phyloP scores from a whole-genome alignment of 2,888 invertebrate species.

The Norana najaformis region DNA sequence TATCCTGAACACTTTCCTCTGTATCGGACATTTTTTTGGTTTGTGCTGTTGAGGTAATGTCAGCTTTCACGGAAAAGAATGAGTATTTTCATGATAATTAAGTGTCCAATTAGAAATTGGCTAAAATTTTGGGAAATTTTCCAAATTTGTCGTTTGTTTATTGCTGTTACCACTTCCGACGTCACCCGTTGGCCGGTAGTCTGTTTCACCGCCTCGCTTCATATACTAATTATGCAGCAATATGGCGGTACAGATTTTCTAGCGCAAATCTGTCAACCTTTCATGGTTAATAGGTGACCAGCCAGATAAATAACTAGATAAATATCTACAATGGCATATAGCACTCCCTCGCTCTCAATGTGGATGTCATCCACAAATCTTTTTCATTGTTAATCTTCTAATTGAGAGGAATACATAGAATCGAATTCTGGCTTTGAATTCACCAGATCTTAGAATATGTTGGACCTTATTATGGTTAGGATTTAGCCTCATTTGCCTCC shows the following conservation, averaged over 20 bases:
- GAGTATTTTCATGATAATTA: background rate
- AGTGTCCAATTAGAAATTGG: background rate
- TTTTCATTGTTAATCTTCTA: no score
- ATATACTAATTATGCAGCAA: background rate
- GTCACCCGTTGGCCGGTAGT: background rate
- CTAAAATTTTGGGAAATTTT: background rate
- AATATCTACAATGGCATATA: no score
- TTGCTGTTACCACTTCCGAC: background rate
- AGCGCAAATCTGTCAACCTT: background rate
- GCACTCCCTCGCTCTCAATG: no score
- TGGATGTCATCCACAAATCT: no score
- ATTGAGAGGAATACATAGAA: no score
- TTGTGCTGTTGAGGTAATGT: background rate
- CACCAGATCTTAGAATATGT: no score
- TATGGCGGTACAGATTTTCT: background rate
- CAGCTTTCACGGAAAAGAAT: background rate
- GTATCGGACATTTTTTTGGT: slow-evolving; percentile 57
- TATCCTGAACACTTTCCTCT: slow-evolving; percentile 57
- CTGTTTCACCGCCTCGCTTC: background rate
- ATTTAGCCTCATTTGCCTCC: no score
- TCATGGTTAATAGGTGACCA: background rate
- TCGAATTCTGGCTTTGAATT: no score
- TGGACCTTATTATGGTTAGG: no score
- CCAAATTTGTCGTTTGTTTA: background rate
- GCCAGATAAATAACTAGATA: no score